Conservation (phyloP, 2,888 invertebrate species). For the Scaptomyza polygonia region DNA sequence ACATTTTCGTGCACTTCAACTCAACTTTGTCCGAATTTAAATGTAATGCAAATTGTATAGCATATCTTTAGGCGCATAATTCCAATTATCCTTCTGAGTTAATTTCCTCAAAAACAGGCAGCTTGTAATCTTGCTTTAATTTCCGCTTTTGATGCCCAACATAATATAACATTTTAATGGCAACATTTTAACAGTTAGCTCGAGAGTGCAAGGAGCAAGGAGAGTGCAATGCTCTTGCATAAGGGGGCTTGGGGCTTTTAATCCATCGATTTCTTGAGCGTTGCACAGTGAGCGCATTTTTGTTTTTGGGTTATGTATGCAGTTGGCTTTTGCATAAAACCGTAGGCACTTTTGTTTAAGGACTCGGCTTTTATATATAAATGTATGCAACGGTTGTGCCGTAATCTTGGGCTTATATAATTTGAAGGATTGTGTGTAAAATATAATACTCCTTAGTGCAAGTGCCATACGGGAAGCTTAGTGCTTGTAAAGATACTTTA, state of each 20-base stretch:
- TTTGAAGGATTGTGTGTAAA: slow-evolving; percentile 29
- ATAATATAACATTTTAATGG: not conserved
- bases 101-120: not conserved
- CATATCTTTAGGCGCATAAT: slow-evolving; percentile 1
- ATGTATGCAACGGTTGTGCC: slow-evolving; percentile 13
- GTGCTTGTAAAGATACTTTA: not conserved
- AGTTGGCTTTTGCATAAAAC: slow-evolving; percentile 19
- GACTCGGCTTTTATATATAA: slow-evolving; percentile 30
- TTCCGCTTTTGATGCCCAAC: not conserved
- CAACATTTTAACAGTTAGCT: not conserved
- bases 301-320: slow-evolving; percentile 17
- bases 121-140: not conserved
- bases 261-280: slow-evolving; percentile 57
- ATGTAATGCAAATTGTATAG: not conserved
- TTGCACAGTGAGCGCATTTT: slow-evolving; percentile 38
- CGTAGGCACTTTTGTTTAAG: slow-evolving; percentile 36
- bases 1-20: too few species aligned
- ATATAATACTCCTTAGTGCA: not conserved
- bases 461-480: slow-evolving; percentile 20
- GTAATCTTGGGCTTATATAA: slow-evolving; percentile 60
- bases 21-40: too few species aligned
- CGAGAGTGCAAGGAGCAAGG: not conserved
- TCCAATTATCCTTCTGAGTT: not conserved
- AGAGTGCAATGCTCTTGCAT: slow-evolving; percentile 24
- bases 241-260: slow-evolving; percentile 13